Base-by-base conservation (phyloP, 2,797 vertebrate genomes). In the Hydrolagus colliei region DNA sequence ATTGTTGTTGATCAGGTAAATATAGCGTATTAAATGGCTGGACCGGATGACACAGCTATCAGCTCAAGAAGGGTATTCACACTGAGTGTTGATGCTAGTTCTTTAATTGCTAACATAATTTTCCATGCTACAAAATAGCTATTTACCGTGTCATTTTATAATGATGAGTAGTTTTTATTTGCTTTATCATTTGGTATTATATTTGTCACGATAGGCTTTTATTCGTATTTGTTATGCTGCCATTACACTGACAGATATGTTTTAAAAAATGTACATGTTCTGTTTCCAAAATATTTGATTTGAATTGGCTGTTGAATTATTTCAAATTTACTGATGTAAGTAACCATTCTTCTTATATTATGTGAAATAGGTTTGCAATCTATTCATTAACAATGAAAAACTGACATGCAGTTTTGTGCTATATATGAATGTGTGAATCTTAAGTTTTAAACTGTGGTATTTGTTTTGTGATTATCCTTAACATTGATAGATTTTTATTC, bases 71-170 rank as follows among this genome's bases (percentile, higher is more conserved):
- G 62, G 22, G 1, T 65, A 18, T 80, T 77, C n/a, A 80, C 77
- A 41, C 9, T 68, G 79, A 82, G 16, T 67, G 27, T 22, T 84
- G 32, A 68, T 80, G 12, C 41, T 71, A 59, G 14, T 35, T 76
- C 41, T 77, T 77, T 65, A 67, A 80, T 80, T 80, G 32, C 11
- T 84, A 67, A 68, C 41, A 84, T 71, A 84, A 84, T 84, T 84
- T 84, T 27, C 10, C 32, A 12, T 35, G 16, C 79, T 68, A 11
- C 41, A 62, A 8, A 68, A 35, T 41, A 41, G 62, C 63, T 84
- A 68, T 68, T 82, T 52, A 52, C 41, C 41, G 2, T 9, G 14
- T 68, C 27, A 35, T 67, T 84, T 84, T 68, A 4, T 67, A 71
- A 84, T 35, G 16, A 41, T 63, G 63, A 80, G 32, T 68, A 82